A percentile compares a stretch with the other conserved stretches of the same genome.
Conservation (phyloP, 2,797 vertebrate species). For the Hyperoplus immaculatus region DNA sequence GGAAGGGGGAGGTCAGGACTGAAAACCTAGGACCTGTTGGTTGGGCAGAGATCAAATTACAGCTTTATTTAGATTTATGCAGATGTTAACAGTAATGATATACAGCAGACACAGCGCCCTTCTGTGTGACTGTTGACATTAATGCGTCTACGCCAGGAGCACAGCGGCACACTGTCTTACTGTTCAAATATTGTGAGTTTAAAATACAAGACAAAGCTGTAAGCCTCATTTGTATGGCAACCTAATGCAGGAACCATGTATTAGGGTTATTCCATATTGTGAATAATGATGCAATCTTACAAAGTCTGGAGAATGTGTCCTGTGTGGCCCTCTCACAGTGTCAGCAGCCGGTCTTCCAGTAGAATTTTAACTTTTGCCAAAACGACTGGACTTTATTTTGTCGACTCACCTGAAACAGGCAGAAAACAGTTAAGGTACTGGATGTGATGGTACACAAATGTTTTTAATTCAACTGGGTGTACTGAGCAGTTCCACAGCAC, state of each 20-base stretch:
- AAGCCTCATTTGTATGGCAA: conserved; percentile 41
- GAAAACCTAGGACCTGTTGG: conserved; percentile 59
- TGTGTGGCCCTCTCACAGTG: background rate
- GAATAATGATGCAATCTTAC: conserved; percentile 9
- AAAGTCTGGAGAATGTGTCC: conserved; percentile 15
- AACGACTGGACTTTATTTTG: background rate
- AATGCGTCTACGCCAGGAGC: conserved; percentile 36
- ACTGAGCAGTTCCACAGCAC: no score
- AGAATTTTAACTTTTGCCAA: background rate
- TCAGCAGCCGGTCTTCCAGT: background rate
- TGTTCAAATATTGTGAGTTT: conserved; percentile 37
- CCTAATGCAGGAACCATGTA: conserved; percentile 47
- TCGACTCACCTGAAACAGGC: background rate
- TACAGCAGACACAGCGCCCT: conserved; percentile 59
- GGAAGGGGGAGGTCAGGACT: conserved; percentile 58
- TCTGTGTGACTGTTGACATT: conserved; percentile 62
- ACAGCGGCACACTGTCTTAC: conserved; percentile 1
- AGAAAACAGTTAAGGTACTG: background rate
- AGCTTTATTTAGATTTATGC: conserved; percentile 83
- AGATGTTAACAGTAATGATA: conserved; percentile 80
- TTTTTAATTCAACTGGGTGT: no score
- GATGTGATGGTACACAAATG: no score
- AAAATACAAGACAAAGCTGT: conserved; percentile 38
- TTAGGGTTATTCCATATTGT: conserved; percentile 44
- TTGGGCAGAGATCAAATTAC: conserved; percentile 70